phyloP scores from a whole-genome alignment of 2,797 vertebrate genomes.

The Accipiter superciliosus region DNA sequence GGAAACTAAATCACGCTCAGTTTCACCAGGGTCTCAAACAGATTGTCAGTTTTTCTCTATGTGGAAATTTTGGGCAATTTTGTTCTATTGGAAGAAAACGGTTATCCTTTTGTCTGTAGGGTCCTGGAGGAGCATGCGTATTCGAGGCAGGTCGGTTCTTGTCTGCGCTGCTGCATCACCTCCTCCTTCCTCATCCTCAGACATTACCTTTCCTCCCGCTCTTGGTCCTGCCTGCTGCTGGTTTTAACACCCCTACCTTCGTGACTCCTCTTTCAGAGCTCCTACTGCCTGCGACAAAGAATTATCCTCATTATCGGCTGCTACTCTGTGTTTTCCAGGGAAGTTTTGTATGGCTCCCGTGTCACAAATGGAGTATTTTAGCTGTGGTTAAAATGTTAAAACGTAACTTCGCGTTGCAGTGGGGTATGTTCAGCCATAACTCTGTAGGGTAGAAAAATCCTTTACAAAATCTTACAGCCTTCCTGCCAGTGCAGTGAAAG shows the following conservation, averaged over 20 bases:
- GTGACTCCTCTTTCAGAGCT: not conserved
- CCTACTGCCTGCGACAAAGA: not conserved
- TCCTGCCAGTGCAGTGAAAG: not conserved
- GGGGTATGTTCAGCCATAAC: not conserved
- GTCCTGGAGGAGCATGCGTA: fast-evolving
- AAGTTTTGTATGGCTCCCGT: not conserved
- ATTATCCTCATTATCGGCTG: not conserved
- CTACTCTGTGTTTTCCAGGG: not conserved
- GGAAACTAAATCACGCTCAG: not conserved
- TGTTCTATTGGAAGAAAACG: not conserved
- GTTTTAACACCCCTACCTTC: not conserved
- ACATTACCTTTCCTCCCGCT: not conserved
- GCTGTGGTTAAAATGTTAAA: not conserved
- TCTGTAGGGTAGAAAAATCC: not conserved
- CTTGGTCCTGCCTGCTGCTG: not conserved
- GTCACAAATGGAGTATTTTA: not conserved
- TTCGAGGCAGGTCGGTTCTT: not conserved
- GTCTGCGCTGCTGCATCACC: not conserved
- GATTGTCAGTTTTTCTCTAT: fast-evolving
- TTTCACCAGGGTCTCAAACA: not conserved
- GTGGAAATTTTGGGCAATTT: fast-evolving
- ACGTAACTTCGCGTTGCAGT: not conserved
- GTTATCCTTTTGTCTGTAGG: not conserved
- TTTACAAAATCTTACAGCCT: not conserved
- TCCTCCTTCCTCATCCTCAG: not conserved